Evolutionary conservation across 1,140 invertebrate species (phyloP).

Genomic region (Listronotus oregonensis): DNA sequence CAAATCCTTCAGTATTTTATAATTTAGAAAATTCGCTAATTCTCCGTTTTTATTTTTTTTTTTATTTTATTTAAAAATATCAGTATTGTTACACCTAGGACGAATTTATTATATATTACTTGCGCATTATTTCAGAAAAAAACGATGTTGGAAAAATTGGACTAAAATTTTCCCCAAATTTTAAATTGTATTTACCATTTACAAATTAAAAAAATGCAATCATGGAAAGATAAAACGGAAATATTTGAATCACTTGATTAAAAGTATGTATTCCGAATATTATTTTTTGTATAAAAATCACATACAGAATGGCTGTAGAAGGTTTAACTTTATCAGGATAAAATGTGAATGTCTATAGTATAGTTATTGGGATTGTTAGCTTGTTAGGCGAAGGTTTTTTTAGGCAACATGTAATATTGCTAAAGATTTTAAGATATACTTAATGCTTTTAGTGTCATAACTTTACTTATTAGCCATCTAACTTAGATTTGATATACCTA

Average conservation of each 20-base stretch:
- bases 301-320: constrained; percentile 6
- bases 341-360: constrained; percentile 36
- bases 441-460: constrained; percentile 41
- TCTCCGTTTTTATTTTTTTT: not conserved
- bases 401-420: constrained; percentile 38
- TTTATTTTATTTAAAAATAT: not conserved
- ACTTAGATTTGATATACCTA: constrained; percentile 22
- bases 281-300: not conserved
- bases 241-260: no score
- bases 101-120: no score
- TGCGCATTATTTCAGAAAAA: no score
- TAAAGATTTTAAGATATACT: constrained; percentile 26
- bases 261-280: not conserved
- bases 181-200: no score
- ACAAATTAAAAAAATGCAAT: no score
- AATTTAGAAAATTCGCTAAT: no score
- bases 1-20: not conserved
- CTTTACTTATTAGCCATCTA: constrained; percentile 30
- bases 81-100: no score
- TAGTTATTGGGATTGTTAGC: constrained; percentile 40
- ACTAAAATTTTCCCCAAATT: no score
- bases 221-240: no score
- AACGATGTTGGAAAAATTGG: no score
- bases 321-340: constrained; percentile 19
- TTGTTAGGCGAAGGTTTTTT: constrained; percentile 32